Evolutionary conservation across 2,888 invertebrate genomes (phyloP).

Genomic region (Aspidiotus destructor): DNA sequence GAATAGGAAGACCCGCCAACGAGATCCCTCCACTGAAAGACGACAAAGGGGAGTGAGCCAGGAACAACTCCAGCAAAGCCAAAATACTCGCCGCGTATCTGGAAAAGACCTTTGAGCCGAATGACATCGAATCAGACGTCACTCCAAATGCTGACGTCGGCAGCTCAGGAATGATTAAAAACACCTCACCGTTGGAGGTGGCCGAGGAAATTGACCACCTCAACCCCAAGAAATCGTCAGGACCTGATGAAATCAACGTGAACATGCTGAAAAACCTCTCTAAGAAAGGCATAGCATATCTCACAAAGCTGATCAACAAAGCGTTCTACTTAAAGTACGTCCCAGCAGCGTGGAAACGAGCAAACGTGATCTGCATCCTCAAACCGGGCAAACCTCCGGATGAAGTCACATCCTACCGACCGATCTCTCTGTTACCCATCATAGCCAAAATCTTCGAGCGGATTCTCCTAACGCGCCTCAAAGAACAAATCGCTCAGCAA

Average conservation of each 20-base stretch:
- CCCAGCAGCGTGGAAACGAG: neutral
- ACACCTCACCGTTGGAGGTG: slow-evolving; percentile 2
- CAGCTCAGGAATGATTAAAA: slow-evolving; percentile 4
- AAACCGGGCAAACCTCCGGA: slow-evolving; percentile 1
- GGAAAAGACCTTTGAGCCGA: neutral
- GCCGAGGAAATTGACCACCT: neutral
- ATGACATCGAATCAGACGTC: neutral
- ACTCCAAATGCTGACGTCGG: neutral
- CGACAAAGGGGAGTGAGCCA: slow-evolving; percentile 8
- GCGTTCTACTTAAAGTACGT: neutral
- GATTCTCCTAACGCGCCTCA: slow-evolving; percentile 5
- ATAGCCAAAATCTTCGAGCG: slow-evolving; percentile 8
- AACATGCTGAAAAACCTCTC: slow-evolving; percentile 1
- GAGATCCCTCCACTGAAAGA: slow-evolving; percentile 1
- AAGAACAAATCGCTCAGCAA: neutral
- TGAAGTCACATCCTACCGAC: neutral
- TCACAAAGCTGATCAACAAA: slow-evolving; percentile 1
- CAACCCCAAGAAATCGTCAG: neutral
- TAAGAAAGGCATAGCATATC: slow-evolving; percentile 1
- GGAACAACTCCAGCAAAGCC: neutral
- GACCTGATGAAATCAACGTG: slow-evolving; percentile 4
- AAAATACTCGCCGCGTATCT: slow-evolving; percentile 3
- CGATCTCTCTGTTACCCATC: neutral
- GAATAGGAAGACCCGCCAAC: neutral
- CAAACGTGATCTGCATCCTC: neutral